Conservation (phyloP, 2,797 vertebrate species). For the Etheostoma nigrum region DNA sequence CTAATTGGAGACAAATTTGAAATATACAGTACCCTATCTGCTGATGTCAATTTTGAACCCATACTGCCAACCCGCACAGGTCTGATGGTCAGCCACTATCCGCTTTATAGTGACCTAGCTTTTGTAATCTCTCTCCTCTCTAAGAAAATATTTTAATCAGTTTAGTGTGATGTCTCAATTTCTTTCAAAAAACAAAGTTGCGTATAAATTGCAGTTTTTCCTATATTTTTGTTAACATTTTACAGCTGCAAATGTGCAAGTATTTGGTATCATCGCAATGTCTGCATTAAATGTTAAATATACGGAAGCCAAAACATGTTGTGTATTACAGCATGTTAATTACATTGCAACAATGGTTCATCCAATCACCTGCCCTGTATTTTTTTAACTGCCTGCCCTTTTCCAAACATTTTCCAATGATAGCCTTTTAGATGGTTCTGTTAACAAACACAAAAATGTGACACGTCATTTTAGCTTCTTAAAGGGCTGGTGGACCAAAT, state of each 20-base stretch:
- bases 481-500: conserved; percentile 22
- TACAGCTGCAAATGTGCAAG: not conserved
- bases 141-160: not conserved
- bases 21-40: not conserved
- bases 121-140: not conserved
- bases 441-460: no score
- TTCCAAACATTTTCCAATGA: no score
- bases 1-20: conserved; percentile 12
- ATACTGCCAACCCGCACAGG: conserved; percentile 64
- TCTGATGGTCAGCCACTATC: conserved; percentile 65
- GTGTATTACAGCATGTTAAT: not conserved
- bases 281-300: not conserved
- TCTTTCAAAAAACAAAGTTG: not conserved
- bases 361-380: no score
- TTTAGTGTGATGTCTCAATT: not conserved
- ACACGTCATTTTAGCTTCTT: not conserved
- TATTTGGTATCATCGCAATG: not conserved
- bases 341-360: no score
- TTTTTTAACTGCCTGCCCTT: no score
- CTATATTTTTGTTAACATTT: not conserved
- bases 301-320: not conserved
- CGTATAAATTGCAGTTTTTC: not conserved
- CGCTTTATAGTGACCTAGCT: not conserved
- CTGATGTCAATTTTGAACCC: conserved; percentile 24
- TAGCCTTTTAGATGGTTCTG: no score